Evolutionary conservation across 2,888 invertebrate species (phyloP).

Genomic region (Carcina quercana): DNA sequence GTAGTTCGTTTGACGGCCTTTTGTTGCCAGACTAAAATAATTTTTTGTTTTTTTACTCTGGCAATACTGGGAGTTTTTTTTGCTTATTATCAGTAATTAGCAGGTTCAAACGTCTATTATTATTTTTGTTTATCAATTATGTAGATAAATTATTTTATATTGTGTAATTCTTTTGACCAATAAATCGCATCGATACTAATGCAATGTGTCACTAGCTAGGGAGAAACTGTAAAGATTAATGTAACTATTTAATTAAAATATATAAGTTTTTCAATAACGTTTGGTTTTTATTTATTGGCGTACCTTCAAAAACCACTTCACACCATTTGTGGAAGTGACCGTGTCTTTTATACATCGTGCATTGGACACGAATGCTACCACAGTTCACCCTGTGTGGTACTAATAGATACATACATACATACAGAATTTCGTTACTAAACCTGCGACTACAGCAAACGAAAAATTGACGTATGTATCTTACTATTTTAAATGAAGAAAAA

Average conservation of each 20-base stretch:
- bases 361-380: too few species aligned
- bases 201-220: slow-evolving; percentile 67
- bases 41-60: slow-evolving; percentile 25
- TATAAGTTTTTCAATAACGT: slow-evolving; percentile 66
- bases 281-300: too few species aligned
- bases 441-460: too few species aligned
- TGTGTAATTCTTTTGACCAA: slow-evolving; percentile 64
- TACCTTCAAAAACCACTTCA: too few species aligned
- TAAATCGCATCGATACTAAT: slow-evolving; percentile 67
- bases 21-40: slow-evolving; percentile 27
- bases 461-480: too few species aligned
- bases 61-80: slow-evolving; percentile 37
- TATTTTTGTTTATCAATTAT: slow-evolving; percentile 55
- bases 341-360: too few species aligned
- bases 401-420: too few species aligned
- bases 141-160: slow-evolving; percentile 67
- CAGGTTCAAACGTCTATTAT: slow-evolving; percentile 53
- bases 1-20: slow-evolving; percentile 20
- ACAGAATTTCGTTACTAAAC: too few species aligned
- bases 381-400: too few species aligned
- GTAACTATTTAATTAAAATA: slow-evolving; percentile 74
- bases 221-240: slow-evolving; percentile 71
- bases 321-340: too few species aligned
- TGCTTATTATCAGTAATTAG: slow-evolving; percentile 37
- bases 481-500: too few species aligned